phyloP scores from a whole-genome alignment of 35 echinoderm and acorn worm species.

The Ophiothrix spiculata region DNA sequence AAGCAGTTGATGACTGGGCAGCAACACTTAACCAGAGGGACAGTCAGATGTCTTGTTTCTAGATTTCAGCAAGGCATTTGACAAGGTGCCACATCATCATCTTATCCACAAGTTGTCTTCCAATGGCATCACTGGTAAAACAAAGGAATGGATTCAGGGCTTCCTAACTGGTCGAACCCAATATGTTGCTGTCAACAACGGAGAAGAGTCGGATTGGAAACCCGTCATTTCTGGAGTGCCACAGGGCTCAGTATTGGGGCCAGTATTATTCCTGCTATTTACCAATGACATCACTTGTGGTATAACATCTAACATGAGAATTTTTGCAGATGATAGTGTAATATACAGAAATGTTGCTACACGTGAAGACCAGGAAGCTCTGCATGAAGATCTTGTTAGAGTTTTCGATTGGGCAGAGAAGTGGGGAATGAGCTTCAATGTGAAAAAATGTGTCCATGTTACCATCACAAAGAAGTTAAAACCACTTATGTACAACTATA shows the following conservation, averaged over 20 bases:
- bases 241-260: conserved; percentile 42
- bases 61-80: conserved; percentile 37
- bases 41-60: conserved; percentile 26
- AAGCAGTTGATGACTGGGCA: conserved; percentile 29
- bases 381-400: conserved; percentile 20
- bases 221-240: conserved; percentile 34
- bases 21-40: neutral
- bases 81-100: neutral
- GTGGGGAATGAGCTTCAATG: conserved; percentile 32
- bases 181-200: neutral
- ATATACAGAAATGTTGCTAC: conserved; percentile 7
- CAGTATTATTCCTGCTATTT: conserved; percentile 23
- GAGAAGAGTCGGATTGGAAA: neutral
- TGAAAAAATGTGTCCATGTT: conserved; percentile 41
- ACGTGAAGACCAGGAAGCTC: conserved; percentile 7
- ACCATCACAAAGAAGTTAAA: conserved; percentile 7
- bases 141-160: neutral
- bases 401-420: conserved; percentile 13
- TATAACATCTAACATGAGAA: neutral
- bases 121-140: conserved; percentile 14
- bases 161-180: conserved; percentile 5
- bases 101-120: conserved; percentile 18
- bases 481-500: conserved; percentile 16
- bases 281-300: conserved; percentile 24
- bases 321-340: conserved; percentile 45